Evolutionary conservation across 2,888 invertebrate species (phyloP), one percentile per base, ranked within the genome.

Genomic region (Campopleginae sp.): DNA sequence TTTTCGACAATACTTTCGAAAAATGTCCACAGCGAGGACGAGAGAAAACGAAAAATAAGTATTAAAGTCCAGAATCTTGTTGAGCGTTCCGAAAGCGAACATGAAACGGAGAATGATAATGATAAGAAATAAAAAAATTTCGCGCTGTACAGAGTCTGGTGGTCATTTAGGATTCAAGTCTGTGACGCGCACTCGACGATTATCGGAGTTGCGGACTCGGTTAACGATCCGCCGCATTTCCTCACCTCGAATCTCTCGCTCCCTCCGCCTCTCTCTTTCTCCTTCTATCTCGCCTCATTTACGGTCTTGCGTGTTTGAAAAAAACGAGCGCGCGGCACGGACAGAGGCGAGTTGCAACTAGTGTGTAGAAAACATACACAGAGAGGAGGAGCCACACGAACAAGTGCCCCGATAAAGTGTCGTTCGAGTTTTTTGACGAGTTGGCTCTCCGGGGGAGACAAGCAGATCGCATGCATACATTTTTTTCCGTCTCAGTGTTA

Each of bases 111-210:
- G 8, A 14, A 65, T 38, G 63, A 66, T 63, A 31, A 63, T 63
- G 14, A 63, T 61, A 17, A 65, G 10, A 66, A 61, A 61, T n/a
- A 48, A 12, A 38, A 61, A 27, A 27, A 2, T 79, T 19, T 70
- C 42, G 51, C 31, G 51, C 51, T 31, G 68, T 44, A 71, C 51
- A 77, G 48, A n/a, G 58, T 58, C 58, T 58, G 27, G 27, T 58
- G 54, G 27, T 27, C 54, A 51, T 46, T 51, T 42, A 58, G 23
- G 42, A 71, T 72, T 77, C 71, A 14, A 46, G 71, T 76, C 46
- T 72, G 71, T 77, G 84, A 80, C 84, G 80, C 84, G 71, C 71
- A 84, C 84, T 70, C 70, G 66, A 42, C 71, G 66, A 77, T 72
- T 68, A 84, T 80, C 70, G 80, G 71, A 33, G 61, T 46, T 61